Percentiles rank a stretch among this genome's conserved stretches.
phyloP scores from a whole-genome alignment of 2,797 vertebrate species.

The Coregonus sp. region DNA sequence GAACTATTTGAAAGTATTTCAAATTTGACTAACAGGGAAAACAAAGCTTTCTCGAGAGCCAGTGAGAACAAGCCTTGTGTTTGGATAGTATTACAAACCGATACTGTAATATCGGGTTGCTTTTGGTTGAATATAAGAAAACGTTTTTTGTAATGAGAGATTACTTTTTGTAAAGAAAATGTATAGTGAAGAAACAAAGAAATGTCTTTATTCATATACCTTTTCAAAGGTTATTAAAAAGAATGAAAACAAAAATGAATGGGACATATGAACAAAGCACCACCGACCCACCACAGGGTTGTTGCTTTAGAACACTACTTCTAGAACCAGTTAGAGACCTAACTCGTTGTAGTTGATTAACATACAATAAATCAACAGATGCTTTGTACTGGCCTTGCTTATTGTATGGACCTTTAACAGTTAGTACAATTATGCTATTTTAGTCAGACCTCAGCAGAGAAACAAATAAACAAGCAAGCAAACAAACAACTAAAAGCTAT shows the following conservation, averaged over 20 bases:
- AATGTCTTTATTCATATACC: constrained; percentile 75
- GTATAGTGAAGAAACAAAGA: constrained; percentile 77
- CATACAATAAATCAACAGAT: constrained; percentile 62
- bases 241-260: constrained; percentile 29
- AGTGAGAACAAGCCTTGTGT: constrained; percentile 65
- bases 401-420: background rate
- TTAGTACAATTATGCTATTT: constrained; percentile 47
- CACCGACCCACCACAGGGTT: constrained; percentile 54
- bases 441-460: constrained; percentile 40
- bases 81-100: constrained; percentile 75
- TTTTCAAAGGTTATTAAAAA: constrained; percentile 76
- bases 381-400: constrained; percentile 47
- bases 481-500: constrained; percentile 32
- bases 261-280: constrained; percentile 39
- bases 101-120: constrained; percentile 72
- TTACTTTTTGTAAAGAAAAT: constrained; percentile 85
- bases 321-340: constrained; percentile 52
- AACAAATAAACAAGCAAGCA: constrained; percentile 35
- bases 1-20: constrained; percentile 64
- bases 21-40: constrained; percentile 80
- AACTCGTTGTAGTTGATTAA: constrained; percentile 62
- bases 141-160: constrained; percentile 72
- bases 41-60: constrained; percentile 70
- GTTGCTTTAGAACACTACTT: constrained; percentile 16
- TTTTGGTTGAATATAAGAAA: constrained; percentile 66